These are phyloP conservation scores for Drosophila macrothrix DNA, from an alignment of 2,888 invertebrate genomes.

Conservation along the genomic window DNA sequence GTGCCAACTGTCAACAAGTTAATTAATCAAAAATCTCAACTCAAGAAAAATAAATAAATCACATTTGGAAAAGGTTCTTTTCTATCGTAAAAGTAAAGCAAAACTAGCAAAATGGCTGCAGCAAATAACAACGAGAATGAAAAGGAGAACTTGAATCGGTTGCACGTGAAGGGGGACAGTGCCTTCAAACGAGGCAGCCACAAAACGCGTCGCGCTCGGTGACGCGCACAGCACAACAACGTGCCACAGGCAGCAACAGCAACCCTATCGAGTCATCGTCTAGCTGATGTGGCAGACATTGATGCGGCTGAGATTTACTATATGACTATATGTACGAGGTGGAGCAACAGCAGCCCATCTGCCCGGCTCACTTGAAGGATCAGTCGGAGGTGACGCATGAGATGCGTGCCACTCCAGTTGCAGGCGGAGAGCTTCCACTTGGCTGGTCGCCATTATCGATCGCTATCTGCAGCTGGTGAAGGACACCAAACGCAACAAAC, in stretches of 20 bases:
- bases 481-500: conserved; percentile 88
- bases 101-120: conserved; percentile 68
- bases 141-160: conserved; percentile 70
- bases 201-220: conserved; percentile 86
- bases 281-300: conserved; percentile 88
- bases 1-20: conserved; percentile 39
- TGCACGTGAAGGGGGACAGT: conserved; percentile 77
- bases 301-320: conserved; percentile 94
- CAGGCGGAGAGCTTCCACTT: conserved; percentile 95
- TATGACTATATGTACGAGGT: conserved; percentile 91
- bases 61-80: conserved; percentile 24
- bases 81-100: conserved; percentile 25
- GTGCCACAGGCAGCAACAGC: background rate
- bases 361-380: conserved; percentile 88
- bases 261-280: conserved; percentile 69
- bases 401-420: conserved; percentile 95
- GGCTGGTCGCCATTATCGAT: too few relatives aligned
- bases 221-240: conserved; percentile 67
- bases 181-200: conserved; percentile 67
- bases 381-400: conserved; percentile 90
- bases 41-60: conserved; percentile 19
- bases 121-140: conserved; percentile 75
- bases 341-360: conserved; percentile 89
- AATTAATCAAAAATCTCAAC: conserved; percentile 3
- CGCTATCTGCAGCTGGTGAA: conserved; percentile 88